Base-by-base conservation (phyloP, 2,888 invertebrate genomes). In the Tipula helvola region DNA sequence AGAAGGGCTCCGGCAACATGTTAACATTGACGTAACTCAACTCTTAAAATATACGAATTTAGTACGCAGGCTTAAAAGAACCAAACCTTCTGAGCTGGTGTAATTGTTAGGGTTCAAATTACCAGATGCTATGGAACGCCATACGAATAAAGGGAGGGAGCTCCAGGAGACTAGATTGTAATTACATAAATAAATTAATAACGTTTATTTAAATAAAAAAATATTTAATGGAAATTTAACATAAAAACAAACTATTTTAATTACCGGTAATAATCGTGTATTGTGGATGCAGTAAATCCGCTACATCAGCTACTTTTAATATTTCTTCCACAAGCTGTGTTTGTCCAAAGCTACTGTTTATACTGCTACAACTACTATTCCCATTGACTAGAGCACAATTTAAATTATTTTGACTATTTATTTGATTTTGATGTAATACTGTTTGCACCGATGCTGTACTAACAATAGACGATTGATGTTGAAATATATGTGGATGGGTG, bases 251-350 rank as follows among this genome's bases (percentile, higher is more conserved):
- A 4, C 0, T 83, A 83, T 13, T 71, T 87, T 89, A 93, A 93
- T 85, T 86, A 89, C 90, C 98, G 88, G 97, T 96, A 89, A 98
- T 95, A 90, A 97, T 95, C 88, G 97, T 97, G 92, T 96, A 97
- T 92, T 97, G 96, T 87, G 96, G 95, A 90, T 97, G 95, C 87
- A 98, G 93, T 88, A 97, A 93, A 91, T 97, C 97, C 83, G 96
- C 96, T 89, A 98, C 97, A 92, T 96, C 96, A 7, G 89, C 91
- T 87, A 91, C 91, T 88, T 91, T 91, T 3, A 91, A 88, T 5
- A 90, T 89, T 86, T 90, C 90, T 86, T 91, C 91, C 88, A 89
- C 90, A 18, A 42, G 52, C 4, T 47, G 5, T 90, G 83, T 87
- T 90, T 90, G 8, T 89, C 88, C 86, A 3, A 42, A 13, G 5